These are phyloP conservation scores for Scleropages formosus DNA, from an alignment of 2,797 vertebrate genomes.

Conservation along the genomic window DNA sequence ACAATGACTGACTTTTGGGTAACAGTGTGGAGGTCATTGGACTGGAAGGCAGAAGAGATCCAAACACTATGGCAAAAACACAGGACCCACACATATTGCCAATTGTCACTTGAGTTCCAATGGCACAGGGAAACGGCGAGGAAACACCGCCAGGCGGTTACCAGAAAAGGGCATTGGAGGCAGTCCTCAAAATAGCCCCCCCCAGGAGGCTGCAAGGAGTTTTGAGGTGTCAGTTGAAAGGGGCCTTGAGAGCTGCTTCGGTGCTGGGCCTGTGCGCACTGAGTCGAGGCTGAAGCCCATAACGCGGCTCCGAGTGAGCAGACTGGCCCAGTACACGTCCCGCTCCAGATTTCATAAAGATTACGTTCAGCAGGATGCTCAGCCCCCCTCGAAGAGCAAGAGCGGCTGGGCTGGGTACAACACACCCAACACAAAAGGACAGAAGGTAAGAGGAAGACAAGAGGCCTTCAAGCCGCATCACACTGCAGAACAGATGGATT, in stretches of 20 bases:
- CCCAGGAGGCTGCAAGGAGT: neutral
- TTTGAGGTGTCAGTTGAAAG: neutral
- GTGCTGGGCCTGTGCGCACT: neutral
- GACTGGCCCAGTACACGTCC: neutral
- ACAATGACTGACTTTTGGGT: too few relatives aligned
- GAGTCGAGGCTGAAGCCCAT: neutral
- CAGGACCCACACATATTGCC: too few relatives aligned
- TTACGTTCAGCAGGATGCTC: neutral
- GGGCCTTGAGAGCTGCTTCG: neutral
- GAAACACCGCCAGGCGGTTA: neutral
- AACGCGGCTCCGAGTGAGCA: neutral
- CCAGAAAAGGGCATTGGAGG: neutral
- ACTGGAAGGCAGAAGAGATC: too few relatives aligned
- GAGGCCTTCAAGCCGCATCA: too few relatives aligned
- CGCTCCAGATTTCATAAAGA: neutral
- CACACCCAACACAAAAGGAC: neutral
- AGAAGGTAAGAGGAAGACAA: neutral
- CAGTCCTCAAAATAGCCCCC: neutral
- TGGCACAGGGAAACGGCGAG: slow-evolving; percentile 6
- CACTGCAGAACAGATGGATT: too few relatives aligned
- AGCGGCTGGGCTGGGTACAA: neutral
- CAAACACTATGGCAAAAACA: too few relatives aligned
- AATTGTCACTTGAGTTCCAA: neutral
- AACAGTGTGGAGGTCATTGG: too few relatives aligned
- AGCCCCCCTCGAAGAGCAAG: neutral